These are phyloP conservation scores for Dermolepida albohirtum DNA, from an alignment of 2,888 invertebrate species.

Conservation along the genomic window DNA sequence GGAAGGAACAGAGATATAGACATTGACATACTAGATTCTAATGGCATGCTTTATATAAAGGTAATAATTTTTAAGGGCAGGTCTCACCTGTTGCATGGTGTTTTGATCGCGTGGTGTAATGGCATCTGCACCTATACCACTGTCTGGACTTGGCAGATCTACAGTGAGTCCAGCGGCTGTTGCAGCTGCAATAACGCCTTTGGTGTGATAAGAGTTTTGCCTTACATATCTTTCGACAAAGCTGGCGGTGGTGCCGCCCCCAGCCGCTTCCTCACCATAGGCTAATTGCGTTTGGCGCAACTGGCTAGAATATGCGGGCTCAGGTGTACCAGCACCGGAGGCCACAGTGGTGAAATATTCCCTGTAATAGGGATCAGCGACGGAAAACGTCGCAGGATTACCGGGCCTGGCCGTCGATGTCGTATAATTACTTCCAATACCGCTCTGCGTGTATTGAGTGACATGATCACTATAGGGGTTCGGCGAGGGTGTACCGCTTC, in stretches of 20 bases:
- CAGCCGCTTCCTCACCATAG: slow-evolving; percentile 68
- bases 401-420: slow-evolving; percentile 60
- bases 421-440: slow-evolving; percentile 66
- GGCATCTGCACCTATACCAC: slow-evolving; percentile 94
- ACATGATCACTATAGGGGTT: slow-evolving; percentile 68
- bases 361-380: slow-evolving; percentile 81
- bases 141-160: slow-evolving; percentile 95
- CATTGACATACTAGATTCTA: neutral
- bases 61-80: slow-evolving; percentile 43
- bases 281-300: slow-evolving; percentile 68
- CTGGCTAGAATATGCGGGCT: slow-evolving; percentile 65
- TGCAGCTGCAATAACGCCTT: slow-evolving; percentile 79
- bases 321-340: slow-evolving; percentile 70
- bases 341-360: slow-evolving; percentile 79
- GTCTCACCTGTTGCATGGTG: slow-evolving; percentile 87
- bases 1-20: too few relatives aligned
- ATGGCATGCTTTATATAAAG: neutral
- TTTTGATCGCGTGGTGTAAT: slow-evolving; percentile 92
- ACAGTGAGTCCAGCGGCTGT: slow-evolving; percentile 87
- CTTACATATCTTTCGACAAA: slow-evolving; percentile 78
- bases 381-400: slow-evolving; percentile 72
- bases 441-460: slow-evolving; percentile 60
- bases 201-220: slow-evolving; percentile 75
- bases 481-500: slow-evolving; percentile 74
- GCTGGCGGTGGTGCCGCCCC: slow-evolving; percentile 71